Evolutionary conservation across 1,140 invertebrate genomes (phyloP).

Genomic region (Cyclina sinensis): DNA sequence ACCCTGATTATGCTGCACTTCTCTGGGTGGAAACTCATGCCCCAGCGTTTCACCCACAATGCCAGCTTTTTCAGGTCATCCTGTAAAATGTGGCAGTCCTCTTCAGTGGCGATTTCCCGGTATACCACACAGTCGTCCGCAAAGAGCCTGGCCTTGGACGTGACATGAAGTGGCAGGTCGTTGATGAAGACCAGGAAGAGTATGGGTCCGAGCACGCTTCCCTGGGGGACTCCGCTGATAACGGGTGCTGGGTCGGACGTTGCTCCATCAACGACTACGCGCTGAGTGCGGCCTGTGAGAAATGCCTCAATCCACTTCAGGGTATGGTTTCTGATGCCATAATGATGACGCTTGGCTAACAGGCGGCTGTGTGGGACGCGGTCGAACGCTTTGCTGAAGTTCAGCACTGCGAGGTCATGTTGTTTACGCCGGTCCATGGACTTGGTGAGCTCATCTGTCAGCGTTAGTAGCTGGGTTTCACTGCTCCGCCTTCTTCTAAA

Average conservation of each 20-base stretch:
- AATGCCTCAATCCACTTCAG: not conserved
- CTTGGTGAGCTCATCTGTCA: not conserved
- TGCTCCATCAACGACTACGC: not conserved
- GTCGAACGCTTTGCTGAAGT: slow-evolving; percentile 2
- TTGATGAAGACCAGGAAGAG: not conserved
- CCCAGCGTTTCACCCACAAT: too few relatives aligned
- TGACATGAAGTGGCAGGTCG: not conserved
- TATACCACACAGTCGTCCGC: not conserved
- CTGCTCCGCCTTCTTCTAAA: slow-evolving; percentile 38
- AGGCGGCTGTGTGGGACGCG: slow-evolving; percentile 1
- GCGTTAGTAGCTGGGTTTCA: not conserved
- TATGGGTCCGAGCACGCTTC: not conserved
- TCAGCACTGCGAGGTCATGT: not conserved
- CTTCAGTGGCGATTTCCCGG: not conserved
- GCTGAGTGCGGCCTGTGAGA: not conserved
- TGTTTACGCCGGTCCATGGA: not conserved
- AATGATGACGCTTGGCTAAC: not conserved
- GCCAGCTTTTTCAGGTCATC: not conserved
- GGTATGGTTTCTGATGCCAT: not conserved
- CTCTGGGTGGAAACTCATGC: too few relatives aligned
- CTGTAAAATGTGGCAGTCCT: not conserved
- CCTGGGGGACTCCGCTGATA: not conserved
- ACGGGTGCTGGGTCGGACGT: not conserved
- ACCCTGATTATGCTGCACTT: too few relatives aligned
- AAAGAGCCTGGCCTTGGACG: not conserved